Conservation (phyloP, 2,888 invertebrate genomes). For the Cantharis rufa region DNA sequence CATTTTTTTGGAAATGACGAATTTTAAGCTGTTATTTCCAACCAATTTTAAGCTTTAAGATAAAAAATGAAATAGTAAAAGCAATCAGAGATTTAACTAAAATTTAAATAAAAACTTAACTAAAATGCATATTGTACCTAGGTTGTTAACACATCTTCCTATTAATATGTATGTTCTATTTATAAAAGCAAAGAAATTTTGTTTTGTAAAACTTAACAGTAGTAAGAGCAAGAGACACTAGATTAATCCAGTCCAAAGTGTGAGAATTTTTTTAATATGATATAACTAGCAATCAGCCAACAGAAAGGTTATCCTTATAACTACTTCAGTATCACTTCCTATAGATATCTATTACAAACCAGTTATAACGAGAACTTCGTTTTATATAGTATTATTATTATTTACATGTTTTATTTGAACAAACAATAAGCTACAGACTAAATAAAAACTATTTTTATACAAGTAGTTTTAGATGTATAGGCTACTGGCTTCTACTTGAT, state of each 20-base stretch:
- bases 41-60: no score
- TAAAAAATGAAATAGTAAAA: no score
- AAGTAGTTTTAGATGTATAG: not conserved
- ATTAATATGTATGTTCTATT: no score
- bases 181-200: not conserved
- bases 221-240: not conserved
- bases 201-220: not conserved
- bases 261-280: not conserved
- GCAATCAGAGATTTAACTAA: no score
- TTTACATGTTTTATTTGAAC: not conserved
- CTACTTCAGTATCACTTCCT: not conserved
- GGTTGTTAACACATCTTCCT: no score
- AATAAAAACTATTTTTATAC: not conserved
- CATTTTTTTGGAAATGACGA: no score
- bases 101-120: no score
- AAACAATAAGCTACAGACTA: not conserved
- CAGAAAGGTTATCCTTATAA: not conserved
- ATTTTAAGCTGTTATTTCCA: no score
- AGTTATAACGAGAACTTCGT: not conserved
- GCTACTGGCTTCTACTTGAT: no score
- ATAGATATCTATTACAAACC: not conserved
- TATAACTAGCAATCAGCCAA: not conserved
- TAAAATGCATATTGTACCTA: no score
- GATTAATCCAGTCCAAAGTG: not conserved
- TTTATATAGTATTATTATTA: not conserved